Percentiles rank a stretch among this genome's conserved stretches.
phyloP scores from a whole-genome alignment of 2,113 vertebrate species.

The Marmota flaviventris region DNA sequence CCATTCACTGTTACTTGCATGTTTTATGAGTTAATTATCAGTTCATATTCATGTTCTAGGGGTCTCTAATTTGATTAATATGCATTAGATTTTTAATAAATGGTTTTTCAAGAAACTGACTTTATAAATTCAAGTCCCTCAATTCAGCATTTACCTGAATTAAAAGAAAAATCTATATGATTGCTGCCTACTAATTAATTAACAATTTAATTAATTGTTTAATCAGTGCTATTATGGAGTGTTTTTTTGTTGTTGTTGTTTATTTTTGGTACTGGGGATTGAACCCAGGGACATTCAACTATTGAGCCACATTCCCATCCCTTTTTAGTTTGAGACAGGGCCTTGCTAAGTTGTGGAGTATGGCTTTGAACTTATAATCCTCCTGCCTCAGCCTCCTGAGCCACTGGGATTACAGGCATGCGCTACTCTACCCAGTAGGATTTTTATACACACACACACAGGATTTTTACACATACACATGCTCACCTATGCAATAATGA shows the following conservation, averaged over 20 bases:
- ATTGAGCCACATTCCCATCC: too few relatives aligned
- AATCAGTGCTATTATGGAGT: not conserved
- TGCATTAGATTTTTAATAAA: slow-evolving; percentile 12
- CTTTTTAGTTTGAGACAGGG: too few relatives aligned
- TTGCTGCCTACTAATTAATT: slow-evolving; percentile 13
- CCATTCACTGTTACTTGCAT: slow-evolving; percentile 1
- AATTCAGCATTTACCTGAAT: slow-evolving; percentile 42
- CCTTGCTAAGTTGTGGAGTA: too few relatives aligned
- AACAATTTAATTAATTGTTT: not conserved
- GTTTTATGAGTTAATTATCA: slow-evolving; percentile 50
- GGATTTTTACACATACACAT: not conserved
- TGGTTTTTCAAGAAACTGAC: slow-evolving; percentile 52
- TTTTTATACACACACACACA: not conserved
- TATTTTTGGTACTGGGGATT: too few relatives aligned
- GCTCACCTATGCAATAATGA: not conserved
- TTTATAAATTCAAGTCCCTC: slow-evolving; percentile 47
- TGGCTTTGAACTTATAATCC: too few relatives aligned
- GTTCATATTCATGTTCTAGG: not conserved
- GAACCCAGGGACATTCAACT: too few relatives aligned
- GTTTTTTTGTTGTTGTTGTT: not conserved
- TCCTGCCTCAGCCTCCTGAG: too few relatives aligned
- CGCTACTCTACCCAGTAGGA: too few relatives aligned
- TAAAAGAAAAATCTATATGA: slow-evolving; percentile 59
- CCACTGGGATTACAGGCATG: too few relatives aligned
- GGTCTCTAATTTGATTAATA: slow-evolving; percentile 12